Evolutionary conservation across 92 coral and sea anemone genomes (phyloP).

Genomic region (Zoanthus solanderi): DNA sequence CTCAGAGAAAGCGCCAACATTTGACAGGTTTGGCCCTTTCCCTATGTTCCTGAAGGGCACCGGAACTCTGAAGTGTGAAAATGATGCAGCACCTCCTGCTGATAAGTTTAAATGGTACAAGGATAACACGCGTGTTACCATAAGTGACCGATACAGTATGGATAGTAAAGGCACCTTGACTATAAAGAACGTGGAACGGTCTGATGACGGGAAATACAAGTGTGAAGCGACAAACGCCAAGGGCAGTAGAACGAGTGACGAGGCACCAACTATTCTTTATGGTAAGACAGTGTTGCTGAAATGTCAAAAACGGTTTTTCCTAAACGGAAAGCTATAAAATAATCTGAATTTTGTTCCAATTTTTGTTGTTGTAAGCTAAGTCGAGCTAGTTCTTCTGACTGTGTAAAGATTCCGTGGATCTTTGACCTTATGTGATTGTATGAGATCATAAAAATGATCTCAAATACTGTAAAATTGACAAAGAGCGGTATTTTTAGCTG

Average conservation of each 20-base stretch:
- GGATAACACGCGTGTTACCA: background rate
- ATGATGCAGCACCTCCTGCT: conserved; percentile 89
- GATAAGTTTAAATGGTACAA: conserved; percentile 34
- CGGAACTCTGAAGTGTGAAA: conserved; percentile 69
- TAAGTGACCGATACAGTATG: conserved; percentile 46
- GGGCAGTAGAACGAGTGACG: conserved; percentile 4
- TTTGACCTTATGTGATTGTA: too few species aligned
- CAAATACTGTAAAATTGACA: too few species aligned
- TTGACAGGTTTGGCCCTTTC: conserved; percentile 76
- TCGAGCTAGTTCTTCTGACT: too few species aligned
- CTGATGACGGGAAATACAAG: conserved; percentile 69
- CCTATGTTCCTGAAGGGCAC: conserved; percentile 67
- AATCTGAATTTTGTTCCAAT: too few species aligned
- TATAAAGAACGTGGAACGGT: conserved; percentile 13
- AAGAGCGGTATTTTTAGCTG: too few species aligned
- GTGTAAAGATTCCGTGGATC: too few species aligned
- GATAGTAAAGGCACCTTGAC: conserved; percentile 45
- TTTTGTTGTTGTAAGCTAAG: too few species aligned
- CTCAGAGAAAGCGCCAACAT: conserved; percentile 73
- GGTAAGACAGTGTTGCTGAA: background rate
- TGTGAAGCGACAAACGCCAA: conserved; percentile 58
- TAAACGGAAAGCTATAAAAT: background rate
- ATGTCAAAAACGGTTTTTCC: background rate
- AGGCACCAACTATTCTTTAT: background rate
- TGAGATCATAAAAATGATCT: too few species aligned